Conservation (phyloP, 1,140 invertebrate genomes). For the Paraescarpia echinospica region DNA sequence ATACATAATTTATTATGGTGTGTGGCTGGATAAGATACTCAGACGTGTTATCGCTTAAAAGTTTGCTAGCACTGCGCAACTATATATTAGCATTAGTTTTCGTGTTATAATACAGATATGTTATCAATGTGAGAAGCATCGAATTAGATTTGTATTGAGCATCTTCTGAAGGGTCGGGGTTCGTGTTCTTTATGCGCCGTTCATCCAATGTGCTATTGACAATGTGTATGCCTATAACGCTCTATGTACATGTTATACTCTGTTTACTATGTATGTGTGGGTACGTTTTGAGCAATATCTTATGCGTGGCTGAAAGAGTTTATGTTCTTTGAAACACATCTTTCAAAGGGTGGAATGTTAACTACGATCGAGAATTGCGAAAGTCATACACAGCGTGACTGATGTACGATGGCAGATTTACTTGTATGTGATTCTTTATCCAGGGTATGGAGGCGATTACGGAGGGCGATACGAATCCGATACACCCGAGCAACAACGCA, state of each 20-base stretch:
- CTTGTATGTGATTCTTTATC: too few species aligned
- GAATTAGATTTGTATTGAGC: too few species aligned
- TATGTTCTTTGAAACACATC: background rate
- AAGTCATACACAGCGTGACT: background rate
- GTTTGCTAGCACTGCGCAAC: background rate
- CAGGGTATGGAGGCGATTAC: background rate
- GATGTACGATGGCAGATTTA: too few species aligned
- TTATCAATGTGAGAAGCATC: too few species aligned
- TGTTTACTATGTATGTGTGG: background rate
- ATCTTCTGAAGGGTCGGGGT: too few species aligned
- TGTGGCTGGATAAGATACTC: background rate
- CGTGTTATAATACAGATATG: too few species aligned
- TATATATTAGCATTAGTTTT: too few species aligned
- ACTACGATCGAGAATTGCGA: background rate
- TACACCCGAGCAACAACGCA: background rate
- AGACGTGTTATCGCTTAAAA: background rate
- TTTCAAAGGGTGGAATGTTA: background rate
- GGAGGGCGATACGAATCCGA: background rate
- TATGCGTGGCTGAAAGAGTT: background rate
- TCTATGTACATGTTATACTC: background rate
- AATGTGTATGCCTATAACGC: background rate
- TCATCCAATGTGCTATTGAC: background rate
- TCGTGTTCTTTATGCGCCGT: too few species aligned
- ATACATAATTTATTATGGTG: background rate
- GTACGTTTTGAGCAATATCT: background rate